Base-by-base conservation (phyloP, 2,113 vertebrate species). In the Bos indicus region DNA sequence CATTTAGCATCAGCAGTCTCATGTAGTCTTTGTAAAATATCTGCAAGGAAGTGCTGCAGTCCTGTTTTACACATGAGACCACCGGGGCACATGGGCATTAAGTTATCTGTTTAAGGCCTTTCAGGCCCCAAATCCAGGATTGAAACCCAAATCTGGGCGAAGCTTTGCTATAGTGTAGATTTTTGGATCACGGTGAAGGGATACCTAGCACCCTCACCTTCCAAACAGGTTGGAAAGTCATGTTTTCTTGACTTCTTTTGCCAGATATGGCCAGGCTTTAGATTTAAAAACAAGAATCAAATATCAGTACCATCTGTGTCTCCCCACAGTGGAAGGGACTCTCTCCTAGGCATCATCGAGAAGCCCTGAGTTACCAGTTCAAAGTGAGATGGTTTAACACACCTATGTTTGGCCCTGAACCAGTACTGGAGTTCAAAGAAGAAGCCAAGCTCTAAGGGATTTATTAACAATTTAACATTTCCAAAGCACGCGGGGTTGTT, bases 381-480 rank as follows among this genome's bases (percentile, higher is more conserved):
- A 78, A 14, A 80, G 1, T 26, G 82, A 80, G 40, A 48, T n/a
- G 40, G 88, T 93, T 86, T 89, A 91, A 91, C 71, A 30, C 6
- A 86, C 93, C 91, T 62, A 4, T 46, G 88, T 62, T 14, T 59
- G 43, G 64, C 90, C 94, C 90, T 19, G 93, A 95, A 46, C 7
- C 6, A 90, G 67, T 80, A 86, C 28, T 46, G 62, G 60, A 80
- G 43, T 97, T 94, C 74, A 88, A 95, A 96, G 90, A 23, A 97
- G 91, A 2, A 90, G 84, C 87, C 96, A 78, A 77, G 84, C 83
- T 95, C 59, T 51, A 67, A 88, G 83, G 89, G 51, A 28, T 90
- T 97, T 85, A 91, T 82, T 95, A 98, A 97, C 89, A 94, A 96
- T 95, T 94, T 67, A 97, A 88, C 80, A 90, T 96, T 95, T 96